These are phyloP conservation scores for Isotomurus palustris DNA, from an alignment of 2,888 invertebrate species.

Conservation along the genomic window DNA sequence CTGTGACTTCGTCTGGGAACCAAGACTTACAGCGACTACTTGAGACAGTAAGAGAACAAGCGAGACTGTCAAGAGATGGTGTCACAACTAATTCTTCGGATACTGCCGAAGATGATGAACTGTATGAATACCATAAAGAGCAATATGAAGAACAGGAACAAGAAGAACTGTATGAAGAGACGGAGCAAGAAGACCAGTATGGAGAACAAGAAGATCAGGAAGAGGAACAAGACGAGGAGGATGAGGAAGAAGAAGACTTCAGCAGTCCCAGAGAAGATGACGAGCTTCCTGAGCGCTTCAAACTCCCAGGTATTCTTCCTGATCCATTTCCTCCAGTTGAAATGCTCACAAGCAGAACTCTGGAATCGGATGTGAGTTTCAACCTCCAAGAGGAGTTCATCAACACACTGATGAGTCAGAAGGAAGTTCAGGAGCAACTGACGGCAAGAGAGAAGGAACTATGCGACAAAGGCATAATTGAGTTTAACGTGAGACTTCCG, in stretches of 20 bases:
- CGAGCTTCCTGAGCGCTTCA: conserved; percentile 1
- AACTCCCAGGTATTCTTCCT: neutral
- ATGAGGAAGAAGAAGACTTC: conserved; percentile 4
- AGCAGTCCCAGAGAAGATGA: neutral
- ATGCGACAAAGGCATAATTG: conserved; percentile 42
- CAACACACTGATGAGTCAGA: conserved; percentile 5
- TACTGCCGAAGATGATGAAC: neutral
- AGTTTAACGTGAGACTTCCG: conserved; percentile 40
- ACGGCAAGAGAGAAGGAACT: conserved; percentile 40
- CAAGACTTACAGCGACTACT: conserved; percentile 16
- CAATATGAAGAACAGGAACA: neutral
- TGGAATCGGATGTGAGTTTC: conserved; percentile 20
- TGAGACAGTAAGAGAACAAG: conserved; percentile 16
- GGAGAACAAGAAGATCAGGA: conserved; percentile 10
- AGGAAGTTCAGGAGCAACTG: conserved; percentile 35
- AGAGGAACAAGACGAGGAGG: conserved; percentile 3
- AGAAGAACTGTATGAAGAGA: neutral
- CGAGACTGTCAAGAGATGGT: neutral
- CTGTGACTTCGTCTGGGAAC: conserved; percentile 23
- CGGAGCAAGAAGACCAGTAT: neutral
- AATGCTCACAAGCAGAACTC: conserved; percentile 3
- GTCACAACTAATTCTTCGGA: neutral
- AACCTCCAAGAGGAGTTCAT: conserved; percentile 9
- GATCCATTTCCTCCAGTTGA: too few relatives aligned
- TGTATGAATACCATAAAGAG: neutral